Evolutionary conservation across 2,797 vertebrate genomes (phyloP).

Genomic region (Channallabes apus): DNA sequence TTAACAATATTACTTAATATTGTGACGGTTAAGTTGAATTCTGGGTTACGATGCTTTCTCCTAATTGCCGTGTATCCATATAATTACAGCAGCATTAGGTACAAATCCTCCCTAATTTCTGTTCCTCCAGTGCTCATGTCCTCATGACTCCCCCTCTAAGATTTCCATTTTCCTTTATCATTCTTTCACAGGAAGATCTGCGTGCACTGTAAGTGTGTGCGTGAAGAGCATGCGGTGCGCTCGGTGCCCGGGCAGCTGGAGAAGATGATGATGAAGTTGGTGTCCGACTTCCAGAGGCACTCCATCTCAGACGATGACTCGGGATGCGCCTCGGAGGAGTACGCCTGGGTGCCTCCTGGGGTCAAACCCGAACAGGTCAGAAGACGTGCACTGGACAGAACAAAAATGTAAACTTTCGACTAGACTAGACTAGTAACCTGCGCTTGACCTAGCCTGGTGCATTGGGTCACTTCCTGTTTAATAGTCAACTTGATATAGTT

Average conservation of each 20-base stretch:
- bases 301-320: slow-evolving; percentile 89
- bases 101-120: slow-evolving; percentile 11
- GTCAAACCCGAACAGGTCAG: slow-evolving; percentile 90
- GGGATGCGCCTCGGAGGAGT: slow-evolving; percentile 88
- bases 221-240: slow-evolving; percentile 85
- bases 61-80: neutral
- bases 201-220: slow-evolving; percentile 89
- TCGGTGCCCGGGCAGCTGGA: slow-evolving; percentile 83
- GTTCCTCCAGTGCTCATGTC: slow-evolving; percentile 5
- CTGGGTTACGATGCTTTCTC: neutral
- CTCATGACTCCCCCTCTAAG: neutral
- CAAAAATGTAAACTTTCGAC: neutral
- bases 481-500: neutral
- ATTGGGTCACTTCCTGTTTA: neutral
- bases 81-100: slow-evolving; percentile 32
- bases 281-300: slow-evolving; percentile 86
- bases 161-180: neutral
- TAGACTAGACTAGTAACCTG: neutral
- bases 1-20: neutral
- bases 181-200: slow-evolving; percentile 85
- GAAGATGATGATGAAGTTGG: slow-evolving; percentile 87
- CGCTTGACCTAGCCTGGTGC: neutral
- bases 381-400: neutral
- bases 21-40: neutral
- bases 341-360: slow-evolving; percentile 89